A percentile compares a stretch with the other conserved stretches of the same genome.
Evolutionary conservation across 1,140 invertebrate species (phyloP).

Genomic region (Berghia stephanieae): DNA sequence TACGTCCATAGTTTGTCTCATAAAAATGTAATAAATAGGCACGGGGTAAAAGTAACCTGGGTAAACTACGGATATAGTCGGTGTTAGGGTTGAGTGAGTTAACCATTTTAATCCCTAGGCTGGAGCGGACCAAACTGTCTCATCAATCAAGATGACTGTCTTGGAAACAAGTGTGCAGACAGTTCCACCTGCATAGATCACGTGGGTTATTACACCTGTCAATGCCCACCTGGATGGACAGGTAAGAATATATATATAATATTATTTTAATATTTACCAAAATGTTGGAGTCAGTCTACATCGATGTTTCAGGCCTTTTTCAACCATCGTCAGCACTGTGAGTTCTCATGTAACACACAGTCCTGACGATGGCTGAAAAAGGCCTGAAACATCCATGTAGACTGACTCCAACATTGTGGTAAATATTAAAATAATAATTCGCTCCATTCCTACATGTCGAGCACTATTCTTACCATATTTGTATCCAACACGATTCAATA

Average conservation of each 20-base stretch:
- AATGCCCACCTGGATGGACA: slow-evolving; percentile 51
- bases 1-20: background rate
- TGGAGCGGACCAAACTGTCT: slow-evolving; percentile 46
- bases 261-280: no score
- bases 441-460: no score
- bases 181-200: slow-evolving; percentile 56
- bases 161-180: slow-evolving; percentile 41
- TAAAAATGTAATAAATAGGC: background rate
- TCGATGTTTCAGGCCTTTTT: no score
- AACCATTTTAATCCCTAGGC: slow-evolving; percentile 30
- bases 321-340: no score
- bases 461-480: no score
- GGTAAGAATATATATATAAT: slow-evolving; percentile 40
- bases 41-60: background rate
- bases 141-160: slow-evolving; percentile 48
- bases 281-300: no score
- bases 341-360: no score
- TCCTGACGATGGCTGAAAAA: no score
- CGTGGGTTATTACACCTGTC: slow-evolving; percentile 52
- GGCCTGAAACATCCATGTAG: no score
- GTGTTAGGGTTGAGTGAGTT: background rate
- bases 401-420: no score
- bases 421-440: no score
- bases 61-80: background rate
- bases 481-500: no score